Percentiles rank a stretch among this genome's conserved stretches.
Evolutionary conservation across 2,797 vertebrate genomes (phyloP).

Genomic region (Furcifer pardalis): DNA sequence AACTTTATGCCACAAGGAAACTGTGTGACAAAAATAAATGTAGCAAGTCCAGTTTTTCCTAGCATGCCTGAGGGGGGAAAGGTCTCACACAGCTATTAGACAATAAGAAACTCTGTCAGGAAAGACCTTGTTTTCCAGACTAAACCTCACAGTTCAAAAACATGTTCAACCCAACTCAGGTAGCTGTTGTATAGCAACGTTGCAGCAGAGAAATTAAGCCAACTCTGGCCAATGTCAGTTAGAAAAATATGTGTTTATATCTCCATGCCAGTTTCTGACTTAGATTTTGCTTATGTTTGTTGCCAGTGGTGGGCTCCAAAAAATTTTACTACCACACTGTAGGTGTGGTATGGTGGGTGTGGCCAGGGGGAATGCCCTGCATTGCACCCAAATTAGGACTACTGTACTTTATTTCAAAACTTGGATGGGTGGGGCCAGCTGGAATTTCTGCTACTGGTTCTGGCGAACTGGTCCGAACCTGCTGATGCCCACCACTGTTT

Average conservation of each 20-base stretch:
- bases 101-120: background rate
- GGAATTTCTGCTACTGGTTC: too few species aligned
- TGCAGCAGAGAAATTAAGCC: slow-evolving; percentile 64
- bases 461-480: too few species aligned
- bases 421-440: too few species aligned
- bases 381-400: too few species aligned
- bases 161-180: slow-evolving; percentile 27
- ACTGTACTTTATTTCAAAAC: too few species aligned
- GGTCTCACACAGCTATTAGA: too few species aligned
- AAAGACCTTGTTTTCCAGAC: background rate
- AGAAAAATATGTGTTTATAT: slow-evolving; percentile 67
- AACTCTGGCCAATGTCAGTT: slow-evolving; percentile 68
- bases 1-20: background rate
- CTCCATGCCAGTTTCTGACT: slow-evolving; percentile 72
- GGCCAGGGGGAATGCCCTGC: too few species aligned
- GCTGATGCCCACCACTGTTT: too few species aligned
- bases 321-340: too few species aligned
- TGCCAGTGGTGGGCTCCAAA: too few species aligned
- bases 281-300: slow-evolving; percentile 71
- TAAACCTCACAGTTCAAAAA: slow-evolving; percentile 26
- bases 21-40: background rate
- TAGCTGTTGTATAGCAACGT: slow-evolving; percentile 59
- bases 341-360: too few species aligned
- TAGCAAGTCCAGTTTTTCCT: background rate
- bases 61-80: background rate